Evolutionary conservation across 2,113 vertebrate species (phyloP).

Genomic region (Pseudonaja textilis): DNA sequence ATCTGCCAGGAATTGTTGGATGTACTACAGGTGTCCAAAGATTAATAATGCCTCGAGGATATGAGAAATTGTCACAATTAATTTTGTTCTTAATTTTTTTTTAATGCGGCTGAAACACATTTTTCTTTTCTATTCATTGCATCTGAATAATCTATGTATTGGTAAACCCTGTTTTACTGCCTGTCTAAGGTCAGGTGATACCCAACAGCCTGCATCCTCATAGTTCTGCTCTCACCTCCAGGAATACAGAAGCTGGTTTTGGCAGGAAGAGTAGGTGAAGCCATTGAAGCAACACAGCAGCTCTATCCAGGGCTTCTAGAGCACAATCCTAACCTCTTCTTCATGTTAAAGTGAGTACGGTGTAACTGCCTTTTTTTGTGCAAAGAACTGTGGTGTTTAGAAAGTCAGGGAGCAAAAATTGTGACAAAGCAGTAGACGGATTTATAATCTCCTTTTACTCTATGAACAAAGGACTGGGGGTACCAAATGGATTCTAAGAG

Average conservation of each 20-base stretch:
- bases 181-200: neutral
- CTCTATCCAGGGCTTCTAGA: constrained; percentile 94
- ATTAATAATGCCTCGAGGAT: neutral
- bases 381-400: neutral
- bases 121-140: neutral
- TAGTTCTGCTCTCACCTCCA: constrained; percentile 62
- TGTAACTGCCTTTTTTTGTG: neutral
- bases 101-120: neutral
- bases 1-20: neutral
- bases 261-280: constrained; percentile 94
- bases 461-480: neutral
- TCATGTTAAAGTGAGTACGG: constrained; percentile 96
- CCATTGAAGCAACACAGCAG: constrained; percentile 93
- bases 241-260: constrained; percentile 99
- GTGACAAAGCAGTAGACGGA: neutral
- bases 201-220: neutral
- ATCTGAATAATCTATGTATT: neutral
- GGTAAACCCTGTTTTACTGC: neutral
- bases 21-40: too few relatives aligned
- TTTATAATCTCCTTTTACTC: too few relatives aligned
- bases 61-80: neutral
- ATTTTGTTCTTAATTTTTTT: neutral
- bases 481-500: neutral
- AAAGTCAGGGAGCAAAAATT: neutral
- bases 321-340: constrained; percentile 95